Conservation (phyloP, 2,797 vertebrate species). For the Rhabdophis nuchalis region DNA sequence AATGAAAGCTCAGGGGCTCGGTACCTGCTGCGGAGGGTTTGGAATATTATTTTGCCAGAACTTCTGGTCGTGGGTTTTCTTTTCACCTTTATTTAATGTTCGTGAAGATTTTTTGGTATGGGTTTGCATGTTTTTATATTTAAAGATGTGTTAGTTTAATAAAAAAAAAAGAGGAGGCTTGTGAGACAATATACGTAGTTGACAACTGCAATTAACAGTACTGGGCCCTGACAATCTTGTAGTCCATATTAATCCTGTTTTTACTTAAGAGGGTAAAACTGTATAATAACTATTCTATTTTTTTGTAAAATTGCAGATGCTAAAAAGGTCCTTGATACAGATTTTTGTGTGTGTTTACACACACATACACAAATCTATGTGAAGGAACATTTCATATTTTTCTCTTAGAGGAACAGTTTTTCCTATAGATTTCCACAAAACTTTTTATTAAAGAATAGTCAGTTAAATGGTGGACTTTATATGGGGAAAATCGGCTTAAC, state of each 20-base stretch:
- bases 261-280: background rate
- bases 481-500: background rate
- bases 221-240: background rate
- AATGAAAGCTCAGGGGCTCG: fast-evolving
- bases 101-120: background rate
- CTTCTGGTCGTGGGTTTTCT: background rate
- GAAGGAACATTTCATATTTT: background rate
- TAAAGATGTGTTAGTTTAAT: background rate
- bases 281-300: background rate
- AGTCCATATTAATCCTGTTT: background rate
- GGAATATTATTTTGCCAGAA: fast-evolving
- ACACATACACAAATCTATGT: background rate
- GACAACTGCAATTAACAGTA: background rate
- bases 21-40: background rate
- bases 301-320: background rate
- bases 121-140: background rate
- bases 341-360: background rate
- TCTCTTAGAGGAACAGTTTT: background rate
- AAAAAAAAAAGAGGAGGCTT: background rate
- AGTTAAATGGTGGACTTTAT: background rate
- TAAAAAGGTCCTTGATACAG: background rate
- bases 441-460: background rate
- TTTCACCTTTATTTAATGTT: too few relatives aligned
- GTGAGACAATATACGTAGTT: background rate
- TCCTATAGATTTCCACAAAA: background rate